A percentile compares a stretch with the other conserved stretches of the same genome.
phyloP scores from a whole-genome alignment of 2,797 vertebrate genomes.

The Bryconaethiops microstoma region DNA sequence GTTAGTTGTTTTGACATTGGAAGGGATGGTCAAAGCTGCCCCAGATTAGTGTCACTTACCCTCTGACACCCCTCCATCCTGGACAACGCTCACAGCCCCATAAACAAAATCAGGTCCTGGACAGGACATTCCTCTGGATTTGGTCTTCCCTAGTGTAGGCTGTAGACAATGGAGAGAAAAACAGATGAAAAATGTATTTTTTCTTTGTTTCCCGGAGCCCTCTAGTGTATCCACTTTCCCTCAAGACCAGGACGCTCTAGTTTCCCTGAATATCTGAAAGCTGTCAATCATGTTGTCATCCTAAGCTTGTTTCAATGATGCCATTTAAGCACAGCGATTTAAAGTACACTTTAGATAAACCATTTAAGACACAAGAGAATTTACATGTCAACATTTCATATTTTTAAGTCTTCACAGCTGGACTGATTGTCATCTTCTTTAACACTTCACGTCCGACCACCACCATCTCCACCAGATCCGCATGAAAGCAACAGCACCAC shows the following conservation, averaged over 20 bases:
- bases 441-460: neutral
- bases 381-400: constrained; percentile 18
- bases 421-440: constrained; percentile 43
- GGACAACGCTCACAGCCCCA: constrained; percentile 63
- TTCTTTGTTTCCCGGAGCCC: neutral
- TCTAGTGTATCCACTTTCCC: neutral
- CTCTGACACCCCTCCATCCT: constrained; percentile 82
- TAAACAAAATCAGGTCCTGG: constrained; percentile 81
- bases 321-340: constrained; percentile 7
- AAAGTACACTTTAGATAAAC: constrained; percentile 12
- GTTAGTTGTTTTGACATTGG: neutral
- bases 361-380: constrained; percentile 34
- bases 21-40: constrained; percentile 3
- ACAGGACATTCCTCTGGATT: constrained; percentile 69
- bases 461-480: constrained; percentile 2
- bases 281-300: constrained; percentile 35
- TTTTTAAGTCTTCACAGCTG: constrained; percentile 22
- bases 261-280: constrained; percentile 24
- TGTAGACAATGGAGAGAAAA: constrained; percentile 34
- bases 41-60: constrained; percentile 65
- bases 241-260: constrained; percentile 20
- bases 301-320: constrained; percentile 22
- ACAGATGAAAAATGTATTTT: neutral
- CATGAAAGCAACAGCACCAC: constrained; percentile 20
- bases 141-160: constrained; percentile 77